Evolutionary conservation across 2,888 invertebrate species (phyloP).

Genomic region (Diplolepis rosae): DNA sequence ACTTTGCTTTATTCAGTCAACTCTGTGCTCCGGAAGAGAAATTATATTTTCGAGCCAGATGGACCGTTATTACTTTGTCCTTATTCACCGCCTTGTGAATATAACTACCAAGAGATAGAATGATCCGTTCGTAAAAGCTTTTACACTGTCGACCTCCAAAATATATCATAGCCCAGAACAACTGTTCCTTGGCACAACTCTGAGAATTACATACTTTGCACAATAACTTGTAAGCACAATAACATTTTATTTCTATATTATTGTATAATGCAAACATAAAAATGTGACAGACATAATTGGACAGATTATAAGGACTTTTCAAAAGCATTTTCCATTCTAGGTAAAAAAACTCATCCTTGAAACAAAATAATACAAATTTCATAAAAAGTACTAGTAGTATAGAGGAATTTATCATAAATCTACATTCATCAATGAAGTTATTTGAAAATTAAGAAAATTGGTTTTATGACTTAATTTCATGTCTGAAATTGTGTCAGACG

Average conservation of each 20-base stretch:
- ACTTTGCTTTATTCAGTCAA: constrained; percentile 14
- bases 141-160: background rate
- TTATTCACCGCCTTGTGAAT: constrained; percentile 28
- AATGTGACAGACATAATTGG: background rate
- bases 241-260: background rate
- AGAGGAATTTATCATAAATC: background rate
- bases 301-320: too few species aligned
- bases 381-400: too few species aligned
- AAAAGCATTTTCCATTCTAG: constrained; percentile 1
- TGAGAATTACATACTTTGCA: constrained; percentile 13
- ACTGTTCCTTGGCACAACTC: constrained; percentile 19
- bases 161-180: constrained; percentile 15
- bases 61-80: constrained; percentile 19
- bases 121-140: constrained; percentile 29
- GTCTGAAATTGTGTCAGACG: background rate
- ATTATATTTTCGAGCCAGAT: constrained; percentile 24
- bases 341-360: too few species aligned
- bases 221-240: background rate
- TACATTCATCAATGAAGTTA: too few species aligned
- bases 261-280: background rate
- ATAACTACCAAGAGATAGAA: constrained; percentile 27
- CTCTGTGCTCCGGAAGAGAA: constrained; percentile 4
- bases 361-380: too few species aligned
- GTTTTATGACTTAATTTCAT: background rate
- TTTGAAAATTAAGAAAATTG: too few species aligned